Conservation (phyloP, 2,797 vertebrate species). For the Parauchenoglanis ngamensis region DNA sequence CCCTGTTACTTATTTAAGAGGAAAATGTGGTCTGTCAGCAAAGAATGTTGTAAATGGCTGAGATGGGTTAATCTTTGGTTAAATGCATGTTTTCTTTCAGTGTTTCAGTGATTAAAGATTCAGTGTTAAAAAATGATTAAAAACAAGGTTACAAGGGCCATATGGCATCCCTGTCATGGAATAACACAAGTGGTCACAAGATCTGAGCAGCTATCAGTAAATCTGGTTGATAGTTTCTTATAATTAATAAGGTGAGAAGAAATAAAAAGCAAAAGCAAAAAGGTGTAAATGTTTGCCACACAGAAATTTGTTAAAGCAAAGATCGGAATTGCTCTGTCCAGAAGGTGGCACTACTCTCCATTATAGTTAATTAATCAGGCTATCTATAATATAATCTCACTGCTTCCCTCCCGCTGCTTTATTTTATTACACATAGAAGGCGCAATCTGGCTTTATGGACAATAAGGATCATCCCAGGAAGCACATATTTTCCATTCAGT, state of each 20-base stretch:
- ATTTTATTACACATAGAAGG: slow-evolving; percentile 47
- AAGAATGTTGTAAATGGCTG: background rate
- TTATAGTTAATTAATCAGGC: slow-evolving; percentile 48
- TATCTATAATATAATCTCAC: slow-evolving; percentile 25
- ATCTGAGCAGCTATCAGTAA: background rate
- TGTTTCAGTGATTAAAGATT: background rate
- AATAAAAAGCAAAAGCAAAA: background rate
- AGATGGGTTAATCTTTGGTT: background rate
- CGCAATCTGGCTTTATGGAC: slow-evolving; percentile 50
- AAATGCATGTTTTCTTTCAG: background rate
- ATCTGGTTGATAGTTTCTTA: background rate
- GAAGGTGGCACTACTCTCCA: slow-evolving; percentile 75
- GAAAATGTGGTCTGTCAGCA: background rate
- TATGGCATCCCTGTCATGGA: background rate
- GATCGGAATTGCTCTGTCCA: slow-evolving; percentile 57
- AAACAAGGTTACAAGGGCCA: background rate
- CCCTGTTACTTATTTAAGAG: background rate
- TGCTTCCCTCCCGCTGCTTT: slow-evolving; percentile 37
- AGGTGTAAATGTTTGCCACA: background rate
- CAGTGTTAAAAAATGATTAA: background rate
- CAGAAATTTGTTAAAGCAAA: background rate
- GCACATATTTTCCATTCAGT: slow-evolving; percentile 53
- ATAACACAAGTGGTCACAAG: background rate
- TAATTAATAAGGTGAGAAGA: background rate
- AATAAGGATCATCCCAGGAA: slow-evolving; percentile 44